Conservation (phyloP, 2,113 vertebrate genomes). For the Platysteira castanea region DNA sequence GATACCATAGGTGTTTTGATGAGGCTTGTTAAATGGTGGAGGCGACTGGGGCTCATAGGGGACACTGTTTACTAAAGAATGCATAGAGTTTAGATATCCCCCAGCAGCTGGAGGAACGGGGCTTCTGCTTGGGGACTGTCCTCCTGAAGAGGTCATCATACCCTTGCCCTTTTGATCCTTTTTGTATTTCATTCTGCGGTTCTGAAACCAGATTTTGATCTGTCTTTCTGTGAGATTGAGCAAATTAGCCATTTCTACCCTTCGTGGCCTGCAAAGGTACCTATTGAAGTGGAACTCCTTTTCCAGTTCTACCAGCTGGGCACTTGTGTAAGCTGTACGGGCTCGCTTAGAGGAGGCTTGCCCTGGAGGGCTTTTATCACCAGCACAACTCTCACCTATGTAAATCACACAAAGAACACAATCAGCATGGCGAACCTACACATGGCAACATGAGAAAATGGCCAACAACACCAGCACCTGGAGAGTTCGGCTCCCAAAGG, state of each 20-base stretch:
- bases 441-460: neutral
- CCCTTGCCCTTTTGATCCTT: slow-evolving; percentile 97
- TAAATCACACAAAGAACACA: slow-evolving; percentile 74
- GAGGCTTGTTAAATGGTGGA: slow-evolving; percentile 89
- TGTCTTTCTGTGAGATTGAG: slow-evolving; percentile 98
- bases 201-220: slow-evolving; percentile 99
- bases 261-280: slow-evolving; percentile 93
- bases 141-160: slow-evolving; percentile 94
- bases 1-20: slow-evolving; percentile 88
- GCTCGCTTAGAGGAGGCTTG: slow-evolving; percentile 94
- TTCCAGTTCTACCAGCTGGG: slow-evolving; percentile 98
- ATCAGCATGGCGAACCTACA: slow-evolving; percentile 20
- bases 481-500: neutral
- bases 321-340: slow-evolving; percentile 97
- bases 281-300: slow-evolving; percentile 99
- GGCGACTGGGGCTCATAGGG: slow-evolving; percentile 93
- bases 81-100: slow-evolving; percentile 94
- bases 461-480: neutral
- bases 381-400: slow-evolving; percentile 94
- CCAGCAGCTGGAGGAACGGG: slow-evolving; percentile 84
- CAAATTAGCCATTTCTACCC: slow-evolving; percentile 97
- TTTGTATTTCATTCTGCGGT: slow-evolving; percentile 99
- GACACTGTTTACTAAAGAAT: slow-evolving; percentile 95
- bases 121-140: slow-evolving; percentile 91
- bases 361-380: slow-evolving; percentile 94